A percentile compares a stretch with the other conserved stretches of the same genome.
phyloP scores from a whole-genome alignment of 2,113 vertebrate genomes.

The Festucalex cinctus region DNA sequence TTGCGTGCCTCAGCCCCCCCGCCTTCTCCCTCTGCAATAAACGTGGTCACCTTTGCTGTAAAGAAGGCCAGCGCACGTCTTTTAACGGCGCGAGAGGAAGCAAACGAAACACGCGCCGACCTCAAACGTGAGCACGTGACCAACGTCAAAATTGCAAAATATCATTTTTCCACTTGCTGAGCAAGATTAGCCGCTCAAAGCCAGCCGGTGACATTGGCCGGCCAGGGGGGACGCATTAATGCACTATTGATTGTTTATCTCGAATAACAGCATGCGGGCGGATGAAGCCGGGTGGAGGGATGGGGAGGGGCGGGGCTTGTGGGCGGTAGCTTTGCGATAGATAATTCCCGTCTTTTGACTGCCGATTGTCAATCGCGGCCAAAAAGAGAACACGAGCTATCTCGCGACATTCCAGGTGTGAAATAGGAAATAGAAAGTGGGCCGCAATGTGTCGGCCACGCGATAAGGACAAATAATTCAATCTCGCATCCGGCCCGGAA shows the following conservation, averaged over 20 bases:
- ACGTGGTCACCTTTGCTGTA: slow-evolving; percentile 64
- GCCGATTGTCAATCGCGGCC: slow-evolving; percentile 45
- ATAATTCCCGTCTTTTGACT: slow-evolving; percentile 56
- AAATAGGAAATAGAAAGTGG: slow-evolving; percentile 64
- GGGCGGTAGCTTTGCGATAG: slow-evolving; percentile 38
- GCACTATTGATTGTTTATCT: slow-evolving; percentile 71
- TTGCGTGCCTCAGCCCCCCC: slow-evolving; percentile 41
- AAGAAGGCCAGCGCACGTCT: slow-evolving; percentile 51
- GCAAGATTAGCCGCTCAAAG: slow-evolving; percentile 44
- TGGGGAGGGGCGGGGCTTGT: slow-evolving; percentile 7
- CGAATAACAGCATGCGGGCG: slow-evolving; percentile 37
- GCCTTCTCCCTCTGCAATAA: slow-evolving; percentile 47
- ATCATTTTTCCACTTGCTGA: slow-evolving; percentile 28
- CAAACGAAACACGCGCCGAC: slow-evolving; percentile 51
- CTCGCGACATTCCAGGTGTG: slow-evolving; percentile 58
- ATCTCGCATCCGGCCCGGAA: slow-evolving; percentile 30
- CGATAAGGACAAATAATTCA: slow-evolving; percentile 61
- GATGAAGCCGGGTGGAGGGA: background rate
- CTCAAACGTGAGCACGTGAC: slow-evolving; percentile 52
- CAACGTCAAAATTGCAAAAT: slow-evolving; percentile 25
- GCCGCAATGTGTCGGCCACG: slow-evolving; percentile 51
- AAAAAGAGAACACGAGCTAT: slow-evolving; percentile 52
- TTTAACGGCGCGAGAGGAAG: slow-evolving; percentile 49
- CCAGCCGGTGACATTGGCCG: slow-evolving; percentile 45
- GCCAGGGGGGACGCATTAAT: slow-evolving; percentile 48